Evolutionary conservation across 2,113 vertebrate species (phyloP).

Genomic region (Ovis aries): DNA sequence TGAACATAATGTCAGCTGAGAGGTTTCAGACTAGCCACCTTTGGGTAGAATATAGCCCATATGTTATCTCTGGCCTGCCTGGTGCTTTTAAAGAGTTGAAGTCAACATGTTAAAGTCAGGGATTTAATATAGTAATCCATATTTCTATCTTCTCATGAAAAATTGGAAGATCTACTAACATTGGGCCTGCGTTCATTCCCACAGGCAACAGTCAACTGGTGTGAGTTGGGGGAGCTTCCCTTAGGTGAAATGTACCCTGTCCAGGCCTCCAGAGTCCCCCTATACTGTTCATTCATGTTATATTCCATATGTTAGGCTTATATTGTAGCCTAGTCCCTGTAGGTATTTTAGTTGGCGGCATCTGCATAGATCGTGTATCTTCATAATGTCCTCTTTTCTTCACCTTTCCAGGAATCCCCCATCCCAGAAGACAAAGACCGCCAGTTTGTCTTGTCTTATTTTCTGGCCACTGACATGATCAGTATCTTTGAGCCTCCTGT

Average conservation of each 20-base stretch:
- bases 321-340: background rate
- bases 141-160: background rate
- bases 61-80: background rate
- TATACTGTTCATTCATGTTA: background rate
- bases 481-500: slow-evolving; percentile 89
- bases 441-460: slow-evolving; percentile 90
- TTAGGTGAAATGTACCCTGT: background rate
- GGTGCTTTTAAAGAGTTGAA: background rate
- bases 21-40: background rate
- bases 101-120: background rate
- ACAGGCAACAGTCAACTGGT: background rate
- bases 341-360: background rate
- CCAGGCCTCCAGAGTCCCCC: background rate
- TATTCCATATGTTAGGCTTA: background rate
- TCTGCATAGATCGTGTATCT: background rate
- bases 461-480: slow-evolving; percentile 87
- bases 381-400: background rate
- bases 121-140: background rate
- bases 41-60: background rate
- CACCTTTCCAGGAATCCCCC: slow-evolving; percentile 85
- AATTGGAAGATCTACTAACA: background rate
- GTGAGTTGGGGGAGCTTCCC: background rate
- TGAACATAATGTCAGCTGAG: background rate
- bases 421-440: slow-evolving; percentile 84
- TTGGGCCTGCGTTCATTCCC: background rate